phyloP scores from a whole-genome alignment of 2,888 invertebrate genomes.

The Limnephilus lunatus region DNA sequence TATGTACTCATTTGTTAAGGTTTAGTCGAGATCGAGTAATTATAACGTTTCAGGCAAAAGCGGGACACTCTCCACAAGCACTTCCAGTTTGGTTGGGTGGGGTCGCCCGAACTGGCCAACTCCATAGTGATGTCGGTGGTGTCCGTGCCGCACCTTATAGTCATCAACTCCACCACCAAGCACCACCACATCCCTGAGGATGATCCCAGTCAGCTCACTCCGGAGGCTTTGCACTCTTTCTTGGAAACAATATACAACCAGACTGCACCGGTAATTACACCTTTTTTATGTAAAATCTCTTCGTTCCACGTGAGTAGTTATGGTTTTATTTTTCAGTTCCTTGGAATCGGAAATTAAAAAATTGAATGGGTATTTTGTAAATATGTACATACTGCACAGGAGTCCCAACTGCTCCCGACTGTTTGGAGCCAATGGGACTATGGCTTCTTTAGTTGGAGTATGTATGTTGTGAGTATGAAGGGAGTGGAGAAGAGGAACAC shows the following conservation, averaged over 20 bases:
- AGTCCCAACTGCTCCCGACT: too few relatives aligned
- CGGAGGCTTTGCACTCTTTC: conserved; percentile 86
- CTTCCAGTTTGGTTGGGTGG: conserved; percentile 98
- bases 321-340: neutral
- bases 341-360: too few relatives aligned
- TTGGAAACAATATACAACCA: conserved; percentile 87
- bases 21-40: neutral
- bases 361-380: too few relatives aligned
- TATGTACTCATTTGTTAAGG: neutral
- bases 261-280: conserved; percentile 82
- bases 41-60: conserved; percentile 73
- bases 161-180: conserved; percentile 94
- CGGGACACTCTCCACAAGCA: conserved; percentile 87
- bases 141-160: conserved; percentile 90
- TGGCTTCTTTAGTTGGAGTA: too few relatives aligned
- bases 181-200: conserved; percentile 95
- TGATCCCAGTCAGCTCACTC: conserved; percentile 88
- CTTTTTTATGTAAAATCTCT: neutral
- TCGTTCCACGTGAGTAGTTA: neutral
- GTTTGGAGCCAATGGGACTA: too few relatives aligned
- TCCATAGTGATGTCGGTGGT: conserved; percentile 93
- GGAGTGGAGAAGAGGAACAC: too few relatives aligned
- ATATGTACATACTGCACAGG: too few relatives aligned
- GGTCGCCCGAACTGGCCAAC: conserved; percentile 92
- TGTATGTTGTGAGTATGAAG: too few relatives aligned